Base-by-base conservation (phyloP, 2,113 vertebrate species). In the Sorex araneus region DNA sequence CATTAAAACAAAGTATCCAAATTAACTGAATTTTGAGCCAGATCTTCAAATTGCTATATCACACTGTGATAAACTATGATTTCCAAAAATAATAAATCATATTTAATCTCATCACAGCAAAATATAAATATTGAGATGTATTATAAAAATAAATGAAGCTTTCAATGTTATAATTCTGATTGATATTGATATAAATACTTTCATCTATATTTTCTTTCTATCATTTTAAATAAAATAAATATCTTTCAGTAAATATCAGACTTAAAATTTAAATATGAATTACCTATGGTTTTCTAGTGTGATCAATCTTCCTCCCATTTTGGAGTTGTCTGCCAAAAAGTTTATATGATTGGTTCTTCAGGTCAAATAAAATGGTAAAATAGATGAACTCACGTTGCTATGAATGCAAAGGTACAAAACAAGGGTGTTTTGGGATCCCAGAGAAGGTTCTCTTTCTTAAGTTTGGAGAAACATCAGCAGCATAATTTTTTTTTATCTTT, bases 81-180 rank as follows among this genome's bases (percentile, higher is more conserved):
- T 90, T 90, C 43, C 54, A 36, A 67, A 86, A 90, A 12, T 57
- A 73, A 92, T 45, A 54, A 64, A 77, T 25, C 21, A 27, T 71
- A 36, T 90, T 83, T 12, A 36, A 45, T 64, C 50, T 71, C 3
- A 64, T 45, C 70, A n/a, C 43, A 27, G 40, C 27, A 92, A 70
- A 79, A 71, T 70, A 71, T 66, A 32, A 84, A 92, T 85, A 34
- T 8, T 79, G 36, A 85, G 21, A 30, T 63, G 30, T 36, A 82
- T 63, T 71, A n/a, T 66, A 36, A 57, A 69, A 57, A 69, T 10
- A 69, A 92, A 73, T 0, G 30, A 64, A 50, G 27, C 34, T 34
- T 60, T 73, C 60, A 23, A n/a, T 43, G 21, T 21, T 77, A 50
- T 47, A 1, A 77, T 36, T 25, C n/a, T 47, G 16, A 66, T 66